Evolutionary conservation across 2,797 vertebrate species (phyloP).

Genomic region (Bovichtus variegatus): DNA sequence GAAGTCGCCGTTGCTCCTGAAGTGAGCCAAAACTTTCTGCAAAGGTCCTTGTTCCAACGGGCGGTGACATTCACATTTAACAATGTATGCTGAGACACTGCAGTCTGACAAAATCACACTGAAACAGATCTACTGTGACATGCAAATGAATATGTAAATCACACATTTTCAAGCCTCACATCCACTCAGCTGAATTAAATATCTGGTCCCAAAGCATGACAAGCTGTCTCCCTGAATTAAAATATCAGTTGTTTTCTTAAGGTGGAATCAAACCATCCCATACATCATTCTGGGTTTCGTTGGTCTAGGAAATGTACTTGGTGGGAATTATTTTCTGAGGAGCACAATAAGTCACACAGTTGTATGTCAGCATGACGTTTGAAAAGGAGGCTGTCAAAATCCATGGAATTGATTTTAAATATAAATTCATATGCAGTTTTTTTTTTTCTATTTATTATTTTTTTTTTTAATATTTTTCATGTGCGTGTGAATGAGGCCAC

Average conservation of each 20-base stretch:
- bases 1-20: not conserved
- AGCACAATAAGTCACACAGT: not conserved
- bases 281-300: not conserved
- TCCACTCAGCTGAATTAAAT: constrained; percentile 53
- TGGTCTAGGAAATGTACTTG: not conserved
- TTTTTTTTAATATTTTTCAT: too few relatives aligned
- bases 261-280: constrained; percentile 8
- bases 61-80: constrained; percentile 48
- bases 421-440: constrained; percentile 1
- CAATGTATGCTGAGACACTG: constrained; percentile 46
- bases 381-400: constrained; percentile 25
- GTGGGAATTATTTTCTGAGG: not conserved
- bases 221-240: not conserved
- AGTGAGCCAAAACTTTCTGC: not conserved
- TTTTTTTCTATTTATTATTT: too few relatives aligned
- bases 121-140: constrained; percentile 60
- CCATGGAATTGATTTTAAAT: constrained; percentile 10
- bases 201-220: constrained; percentile 43
- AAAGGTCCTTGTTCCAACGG: constrained; percentile 18
- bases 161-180: constrained; percentile 37
- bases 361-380: constrained; percentile 20
- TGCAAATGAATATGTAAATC: constrained; percentile 67
- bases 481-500: not conserved
- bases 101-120: constrained; percentile 48
- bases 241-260: not conserved